phyloP scores from a whole-genome alignment of 2,113 vertebrate species.

The Mormyrus iriodes region DNA sequence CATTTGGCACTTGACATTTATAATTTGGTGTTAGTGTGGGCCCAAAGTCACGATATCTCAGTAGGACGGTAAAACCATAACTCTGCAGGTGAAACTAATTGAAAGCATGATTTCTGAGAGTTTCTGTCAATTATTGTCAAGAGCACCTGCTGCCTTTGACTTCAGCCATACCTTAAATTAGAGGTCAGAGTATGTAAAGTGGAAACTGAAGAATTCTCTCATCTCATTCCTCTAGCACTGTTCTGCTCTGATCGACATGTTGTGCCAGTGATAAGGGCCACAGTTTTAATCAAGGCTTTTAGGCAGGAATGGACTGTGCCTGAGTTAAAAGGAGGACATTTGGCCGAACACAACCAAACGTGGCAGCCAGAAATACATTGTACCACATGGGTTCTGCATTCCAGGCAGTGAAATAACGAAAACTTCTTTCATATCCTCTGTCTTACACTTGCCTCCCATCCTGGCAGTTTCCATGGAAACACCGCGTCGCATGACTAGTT shows the following conservation, averaged over 20 bases:
- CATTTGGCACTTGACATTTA: neutral
- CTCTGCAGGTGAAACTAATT: neutral
- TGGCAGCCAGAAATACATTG: neutral
- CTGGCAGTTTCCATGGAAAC: slow-evolving; percentile 67
- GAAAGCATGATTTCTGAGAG: neutral
- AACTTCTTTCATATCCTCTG: slow-evolving; percentile 44
- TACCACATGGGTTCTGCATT: slow-evolving; percentile 19
- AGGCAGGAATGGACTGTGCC: neutral
- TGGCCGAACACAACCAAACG: neutral
- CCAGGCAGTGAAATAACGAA: slow-evolving; percentile 40
- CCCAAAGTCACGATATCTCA: neutral
- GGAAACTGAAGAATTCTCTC: neutral
- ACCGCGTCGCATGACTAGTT: slow-evolving; percentile 60
- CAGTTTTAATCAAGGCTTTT: neutral
- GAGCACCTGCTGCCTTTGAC: neutral
- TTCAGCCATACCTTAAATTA: neutral
- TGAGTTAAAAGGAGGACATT: neutral
- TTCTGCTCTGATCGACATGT: neutral
- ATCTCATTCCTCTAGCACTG: neutral
- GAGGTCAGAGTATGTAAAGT: neutral
- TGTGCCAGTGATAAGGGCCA: neutral
- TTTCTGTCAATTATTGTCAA: neutral
- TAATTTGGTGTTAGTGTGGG: neutral
- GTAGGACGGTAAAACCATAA: neutral
- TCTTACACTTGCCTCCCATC: slow-evolving; percentile 43